phyloP scores from a whole-genome alignment of 2,888 invertebrate genomes.

The Latrodectus elegans region DNA sequence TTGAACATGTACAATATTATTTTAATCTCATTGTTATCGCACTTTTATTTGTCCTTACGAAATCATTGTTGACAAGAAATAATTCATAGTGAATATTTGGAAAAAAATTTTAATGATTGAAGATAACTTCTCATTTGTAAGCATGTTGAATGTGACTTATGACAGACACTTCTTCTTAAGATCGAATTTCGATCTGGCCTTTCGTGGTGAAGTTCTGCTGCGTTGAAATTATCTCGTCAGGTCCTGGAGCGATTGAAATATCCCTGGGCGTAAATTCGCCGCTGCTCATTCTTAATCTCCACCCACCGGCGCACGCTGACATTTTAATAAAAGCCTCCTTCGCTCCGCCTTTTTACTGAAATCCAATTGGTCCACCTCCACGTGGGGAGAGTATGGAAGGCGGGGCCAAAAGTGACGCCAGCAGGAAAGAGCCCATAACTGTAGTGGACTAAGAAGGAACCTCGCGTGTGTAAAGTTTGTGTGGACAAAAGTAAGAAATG shows the following conservation, averaged over 20 bases:
- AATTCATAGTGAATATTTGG: too few relatives aligned
- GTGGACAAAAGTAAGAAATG: neutral
- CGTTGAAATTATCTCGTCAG: slow-evolving; percentile 65
- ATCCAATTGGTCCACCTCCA: slow-evolving; percentile 47
- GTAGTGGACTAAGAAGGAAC: neutral
- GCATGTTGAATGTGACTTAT: too few relatives aligned
- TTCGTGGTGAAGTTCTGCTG: neutral
- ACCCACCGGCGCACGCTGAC: slow-evolving; percentile 64
- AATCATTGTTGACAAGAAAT: too few relatives aligned
- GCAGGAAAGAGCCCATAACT: slow-evolving; percentile 11
- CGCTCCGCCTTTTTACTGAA: slow-evolving; percentile 11
- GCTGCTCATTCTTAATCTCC: slow-evolving; percentile 47
- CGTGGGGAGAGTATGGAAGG: slow-evolving; percentile 54
- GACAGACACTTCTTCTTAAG: too few relatives aligned
- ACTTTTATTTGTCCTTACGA: too few relatives aligned
- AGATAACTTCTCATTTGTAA: too few relatives aligned
- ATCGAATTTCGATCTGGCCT: too few relatives aligned
- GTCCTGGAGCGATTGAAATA: slow-evolving; percentile 54
- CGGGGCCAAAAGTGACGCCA: slow-evolving; percentile 3
- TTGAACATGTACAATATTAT: too few relatives aligned
- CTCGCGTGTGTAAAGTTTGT: neutral
- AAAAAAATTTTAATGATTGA: too few relatives aligned
- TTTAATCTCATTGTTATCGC: too few relatives aligned
- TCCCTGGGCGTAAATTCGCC: slow-evolving; percentile 61
- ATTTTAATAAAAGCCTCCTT: slow-evolving; percentile 63